phyloP scores from a whole-genome alignment of 2,797 vertebrate genomes.

The Adrianichthys oophorus region DNA sequence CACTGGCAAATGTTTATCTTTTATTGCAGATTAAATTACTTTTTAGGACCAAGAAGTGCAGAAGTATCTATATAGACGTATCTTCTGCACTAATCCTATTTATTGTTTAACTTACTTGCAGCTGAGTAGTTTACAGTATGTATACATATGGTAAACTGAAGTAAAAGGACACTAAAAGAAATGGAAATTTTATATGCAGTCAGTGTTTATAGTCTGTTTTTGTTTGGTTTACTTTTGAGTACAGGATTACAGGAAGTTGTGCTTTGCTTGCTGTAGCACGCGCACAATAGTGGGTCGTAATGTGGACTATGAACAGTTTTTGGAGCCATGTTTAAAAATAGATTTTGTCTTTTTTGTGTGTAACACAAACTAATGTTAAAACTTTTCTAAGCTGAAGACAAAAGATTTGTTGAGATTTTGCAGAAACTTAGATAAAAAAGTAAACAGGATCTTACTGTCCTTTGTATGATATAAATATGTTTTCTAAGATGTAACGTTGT shows the following conservation, averaged over 20 bases:
- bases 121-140: too few species aligned
- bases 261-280: slow-evolving; percentile 1
- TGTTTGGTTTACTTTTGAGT: slow-evolving; percentile 2
- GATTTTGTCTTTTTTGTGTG: background rate
- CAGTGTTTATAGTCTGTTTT: background rate
- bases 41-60: slow-evolving; percentile 1
- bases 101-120: too few species aligned
- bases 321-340: slow-evolving; percentile 5
- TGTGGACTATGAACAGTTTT: slow-evolving; percentile 4
- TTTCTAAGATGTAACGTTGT: slow-evolving; percentile 1
- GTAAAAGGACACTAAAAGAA: too few species aligned
- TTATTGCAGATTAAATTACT: slow-evolving; percentile 3
- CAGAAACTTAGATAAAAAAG: background rate
- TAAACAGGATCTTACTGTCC: too few species aligned
- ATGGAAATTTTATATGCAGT: background rate
- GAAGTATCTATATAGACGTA: too few species aligned
- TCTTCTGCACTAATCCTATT: too few species aligned
- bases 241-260: slow-evolving; percentile 6
- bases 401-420: too few species aligned
- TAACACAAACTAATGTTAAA: background rate
- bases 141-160: too few species aligned
- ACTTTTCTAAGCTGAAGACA: background rate
- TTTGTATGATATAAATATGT: background rate
- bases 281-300: background rate
- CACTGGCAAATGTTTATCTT: slow-evolving; percentile 14